Evolutionary conservation across 2,888 invertebrate genomes (phyloP), one percentile per base, ranked within the genome.

Genomic region (Plagodis dolabraria): DNA sequence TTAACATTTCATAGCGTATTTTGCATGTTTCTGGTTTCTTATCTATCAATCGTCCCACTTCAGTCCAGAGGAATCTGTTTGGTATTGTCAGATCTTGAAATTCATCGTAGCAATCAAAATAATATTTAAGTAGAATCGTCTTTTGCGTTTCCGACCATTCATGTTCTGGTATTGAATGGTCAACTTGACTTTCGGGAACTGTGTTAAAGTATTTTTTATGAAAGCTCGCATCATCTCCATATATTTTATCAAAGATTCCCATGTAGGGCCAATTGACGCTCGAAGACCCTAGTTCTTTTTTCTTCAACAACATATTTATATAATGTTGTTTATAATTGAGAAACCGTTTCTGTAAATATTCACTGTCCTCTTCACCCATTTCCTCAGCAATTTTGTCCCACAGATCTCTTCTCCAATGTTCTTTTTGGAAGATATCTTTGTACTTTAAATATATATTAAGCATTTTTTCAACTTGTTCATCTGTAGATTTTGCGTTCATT

Each of bases 281-380:
- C 2, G 75, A 71, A 0, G 77, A 36, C 0, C 86, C 83, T 0
- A 33, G 33, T 7, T 76, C 71, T 5, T 77, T 69, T 43, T 80
- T 76, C 62, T 86, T 92, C 9, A 82, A 77, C 1, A 88, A 63
- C 70, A 90, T 73, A 52, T 80, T 76, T 34, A 89, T 69, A 47
- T 92, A 92, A 72, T 89, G 90, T 45, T 90, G 89, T 58, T 90
- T 92, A 60, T 79, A 86, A 64, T 92, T 92, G 4, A 89, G 64
- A 53, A 90, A 92, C 0, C 90, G 72, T 67, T 86, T 91, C 38
- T 90, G 87, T 86, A 89, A 88, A 61, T 89, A 92, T 11, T 89
- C 87, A 0, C 82, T 79, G 40, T 88, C 84, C 10, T 85, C 81
- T 50, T 82, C 80, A 0, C 90, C 90, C 51, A 92, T 63, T 69